Base-by-base conservation (phyloP, 2,113 vertebrate species). In the Sylvilagus bachmani region DNA sequence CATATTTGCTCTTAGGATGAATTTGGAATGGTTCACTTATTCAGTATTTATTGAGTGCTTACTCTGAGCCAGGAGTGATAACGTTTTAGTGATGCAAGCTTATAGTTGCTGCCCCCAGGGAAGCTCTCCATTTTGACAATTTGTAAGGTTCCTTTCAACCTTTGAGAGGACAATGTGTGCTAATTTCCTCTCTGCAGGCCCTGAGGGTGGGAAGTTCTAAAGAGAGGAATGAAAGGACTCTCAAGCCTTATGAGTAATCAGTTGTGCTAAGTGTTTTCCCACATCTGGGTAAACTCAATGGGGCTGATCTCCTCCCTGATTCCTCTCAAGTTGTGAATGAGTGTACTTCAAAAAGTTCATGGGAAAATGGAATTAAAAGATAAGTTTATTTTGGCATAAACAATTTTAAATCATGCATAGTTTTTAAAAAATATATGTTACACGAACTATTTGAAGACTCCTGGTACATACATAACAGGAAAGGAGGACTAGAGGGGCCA, bases 11-110 rank as follows among this genome's bases (percentile, higher is more conserved):
- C 21, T 96, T 69, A 71, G 88, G 70, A 78, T 82, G 62, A 87
- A 90, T 67, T 84, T 85, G 36, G 49, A 93, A 33, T 38, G n/a
- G 21, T 80, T 85, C 14, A 31, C 74, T 90, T 83, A 25, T 95
- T 77, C 8, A 4, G 14, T 38, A 75, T 93, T 95, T 96, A 64
- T 75, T 88, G 73, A 86, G 22, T 84, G n/a, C 6, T 61, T 89
- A 12, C 80, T 94, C 86, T 71, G 49, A 75, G 36, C 75, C 67
- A 84, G 38, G 49, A 93, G 16, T 25, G 44, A 84, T 87, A 69
- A 85, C 27, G 44, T 73, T 83, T 36, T 21, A 84, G 49, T 78
- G 75, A 82, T 78, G 81, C 31, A 88, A 25, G 29, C 19, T 19
- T 19, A 64, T 38, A 51, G 38, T 74, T 96, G 75, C 75, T 82